These are phyloP conservation scores for Macaria notata DNA, from an alignment of 2,888 invertebrate genomes.

Conservation along the genomic window DNA sequence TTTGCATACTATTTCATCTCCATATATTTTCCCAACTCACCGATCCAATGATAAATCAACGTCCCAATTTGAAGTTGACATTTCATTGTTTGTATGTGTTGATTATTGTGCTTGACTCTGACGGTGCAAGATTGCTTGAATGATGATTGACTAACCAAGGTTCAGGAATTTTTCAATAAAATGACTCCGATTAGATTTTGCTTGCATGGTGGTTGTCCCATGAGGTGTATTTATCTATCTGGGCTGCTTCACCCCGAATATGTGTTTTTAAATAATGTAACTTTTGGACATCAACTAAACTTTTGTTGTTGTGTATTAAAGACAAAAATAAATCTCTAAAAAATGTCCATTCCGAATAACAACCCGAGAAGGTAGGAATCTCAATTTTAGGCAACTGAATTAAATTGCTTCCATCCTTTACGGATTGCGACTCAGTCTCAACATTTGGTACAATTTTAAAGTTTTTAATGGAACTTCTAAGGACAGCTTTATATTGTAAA, in stretches of 20 bases:
- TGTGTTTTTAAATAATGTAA: not conserved
- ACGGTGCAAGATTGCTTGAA: too few species aligned
- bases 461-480: not conserved
- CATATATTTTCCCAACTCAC: too few species aligned
- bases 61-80: too few species aligned
- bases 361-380: conserved; percentile 1
- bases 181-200: too few species aligned
- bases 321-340: conserved; percentile 1
- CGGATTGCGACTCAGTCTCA: not conserved
- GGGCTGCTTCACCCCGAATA: not conserved
- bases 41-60: too few species aligned
- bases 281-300: not conserved
- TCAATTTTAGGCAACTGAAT: not conserved
- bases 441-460: not conserved
- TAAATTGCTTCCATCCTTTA: not conserved
- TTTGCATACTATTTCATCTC: too few species aligned
- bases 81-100: too few species aligned
- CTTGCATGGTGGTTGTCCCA: too few species aligned
- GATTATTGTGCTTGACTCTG: too few species aligned
- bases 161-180: too few species aligned
- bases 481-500: not conserved
- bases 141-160: too few species aligned
- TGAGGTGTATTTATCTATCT: not conserved
- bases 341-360: not conserved
- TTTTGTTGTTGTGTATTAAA: not conserved